A percentile compares a stretch with the other conserved stretches of the same genome.
Evolutionary conservation across 1,140 invertebrate species (phyloP).

Genomic region (Macrobrachium nipponense): DNA sequence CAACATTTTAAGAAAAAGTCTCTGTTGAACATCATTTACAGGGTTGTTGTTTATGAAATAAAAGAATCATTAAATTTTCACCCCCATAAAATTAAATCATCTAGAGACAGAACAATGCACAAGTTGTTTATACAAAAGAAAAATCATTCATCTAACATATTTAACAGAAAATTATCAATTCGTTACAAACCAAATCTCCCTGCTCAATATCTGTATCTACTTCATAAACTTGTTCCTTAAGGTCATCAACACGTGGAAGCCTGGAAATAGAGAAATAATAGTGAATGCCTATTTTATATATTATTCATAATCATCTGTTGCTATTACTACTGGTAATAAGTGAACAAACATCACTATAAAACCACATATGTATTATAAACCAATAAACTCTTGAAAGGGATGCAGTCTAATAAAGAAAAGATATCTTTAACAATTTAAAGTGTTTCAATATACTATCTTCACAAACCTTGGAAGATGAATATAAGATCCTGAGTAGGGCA

Average conservation of each 20-base stretch:
- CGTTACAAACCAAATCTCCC: conserved; percentile 80
- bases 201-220: conserved; percentile 87
- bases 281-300: not conserved
- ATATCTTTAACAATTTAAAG: not conserved
- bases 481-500: conserved; percentile 84
- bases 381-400: too few species aligned
- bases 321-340: not conserved
- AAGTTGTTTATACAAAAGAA: not conserved
- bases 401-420: too few species aligned
- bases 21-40: too few species aligned
- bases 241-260: conserved; percentile 74
- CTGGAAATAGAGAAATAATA: conserved; percentile 67
- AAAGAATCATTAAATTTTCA: too few species aligned
- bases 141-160: not conserved
- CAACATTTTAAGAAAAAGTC: too few species aligned
- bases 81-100: too few species aligned
- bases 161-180: not conserved
- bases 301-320: not conserved
- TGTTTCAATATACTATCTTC: conserved; percentile 40
- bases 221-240: conserved; percentile 87
- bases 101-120: too few species aligned
- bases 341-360: not conserved
- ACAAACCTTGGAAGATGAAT: conserved; percentile 84
- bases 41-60: too few species aligned
- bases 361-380: too few species aligned